Percentiles rank a stretch among this genome's conserved stretches.
Evolutionary conservation across 2,888 invertebrate species (phyloP).

Genomic region (Hartigia nigra): DNA sequence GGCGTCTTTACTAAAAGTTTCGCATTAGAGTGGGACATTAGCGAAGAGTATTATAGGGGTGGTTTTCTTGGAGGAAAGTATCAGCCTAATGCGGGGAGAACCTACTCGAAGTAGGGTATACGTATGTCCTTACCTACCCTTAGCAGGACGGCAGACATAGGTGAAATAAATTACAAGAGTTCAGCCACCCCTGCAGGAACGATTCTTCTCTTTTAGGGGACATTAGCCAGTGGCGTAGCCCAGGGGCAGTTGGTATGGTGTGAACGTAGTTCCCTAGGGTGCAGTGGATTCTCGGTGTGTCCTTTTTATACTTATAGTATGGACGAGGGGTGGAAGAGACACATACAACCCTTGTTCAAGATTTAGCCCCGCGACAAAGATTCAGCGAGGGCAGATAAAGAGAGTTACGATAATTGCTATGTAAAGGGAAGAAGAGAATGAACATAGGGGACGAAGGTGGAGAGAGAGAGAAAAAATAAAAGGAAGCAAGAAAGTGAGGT

Average conservation of each 20-base stretch:
- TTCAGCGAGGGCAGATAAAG: slow-evolving; percentile 43
- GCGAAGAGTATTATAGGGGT: neutral
- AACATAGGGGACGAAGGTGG: neutral
- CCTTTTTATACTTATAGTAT: neutral
- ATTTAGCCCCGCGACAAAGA: slow-evolving; percentile 10
- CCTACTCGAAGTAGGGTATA: neutral
- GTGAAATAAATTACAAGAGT: slow-evolving; percentile 19
- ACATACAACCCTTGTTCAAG: neutral
- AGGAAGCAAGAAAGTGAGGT: neutral
- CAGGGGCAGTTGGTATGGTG: slow-evolving; percentile 14
- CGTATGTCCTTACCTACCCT: neutral
- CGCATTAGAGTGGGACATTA: neutral
- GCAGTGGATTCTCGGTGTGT: slow-evolving; percentile 11
- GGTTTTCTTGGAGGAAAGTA: neutral
- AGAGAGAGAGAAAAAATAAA: neutral
- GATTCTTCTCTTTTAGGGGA: slow-evolving; percentile 35
- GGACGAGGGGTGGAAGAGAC: slow-evolving; percentile 10
- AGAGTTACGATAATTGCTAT: slow-evolving; percentile 55
- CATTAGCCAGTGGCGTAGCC: slow-evolving; percentile 25
- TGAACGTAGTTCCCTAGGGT: slow-evolving; percentile 29
- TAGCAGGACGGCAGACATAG: slow-evolving; percentile 13
- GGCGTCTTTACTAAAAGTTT: neutral
- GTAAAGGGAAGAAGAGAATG: slow-evolving; percentile 28
- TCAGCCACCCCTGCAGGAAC: slow-evolving; percentile 13
- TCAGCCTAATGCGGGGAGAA: neutral